A percentile compares a stretch with the other conserved stretches of the same genome.
These are phyloP conservation scores for Drosophila persimilis DNA, from an alignment of 1,140 invertebrate species.

Conservation along the genomic window DNA sequence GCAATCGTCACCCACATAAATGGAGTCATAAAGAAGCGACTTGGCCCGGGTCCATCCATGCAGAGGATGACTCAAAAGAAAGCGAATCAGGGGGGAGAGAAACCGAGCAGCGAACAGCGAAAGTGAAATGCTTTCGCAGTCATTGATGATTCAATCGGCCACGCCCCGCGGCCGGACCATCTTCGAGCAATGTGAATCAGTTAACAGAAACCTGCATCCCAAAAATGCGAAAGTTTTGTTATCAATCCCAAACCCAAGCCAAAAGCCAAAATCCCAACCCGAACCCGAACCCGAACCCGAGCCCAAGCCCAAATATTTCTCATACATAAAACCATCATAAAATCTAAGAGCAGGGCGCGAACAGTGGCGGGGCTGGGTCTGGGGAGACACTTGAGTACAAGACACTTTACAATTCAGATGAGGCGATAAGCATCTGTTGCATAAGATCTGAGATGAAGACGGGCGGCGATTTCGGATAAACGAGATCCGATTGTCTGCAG, in stretches of 20 bases:
- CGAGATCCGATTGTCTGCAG: conserved; percentile 13
- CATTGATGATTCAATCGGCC: conserved; percentile 57
- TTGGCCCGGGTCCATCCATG: conserved; percentile 15
- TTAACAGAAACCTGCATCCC: conserved; percentile 28
- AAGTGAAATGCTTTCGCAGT: conserved; percentile 55
- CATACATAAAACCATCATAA: conserved; percentile 51
- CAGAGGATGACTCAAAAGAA: conserved; percentile 73
- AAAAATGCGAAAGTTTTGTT: conserved; percentile 68
- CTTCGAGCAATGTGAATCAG: conserved; percentile 23
- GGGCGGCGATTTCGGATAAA: conserved; percentile 15
- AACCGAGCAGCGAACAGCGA: conserved; percentile 45
- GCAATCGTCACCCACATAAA: conserved; percentile 75
- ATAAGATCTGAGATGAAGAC: conserved; percentile 16
- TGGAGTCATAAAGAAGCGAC: conserved; percentile 35
- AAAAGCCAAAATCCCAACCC: conserved; percentile 4
- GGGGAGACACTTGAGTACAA: conserved; percentile 5
- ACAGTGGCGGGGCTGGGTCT: not conserved
- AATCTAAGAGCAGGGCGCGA: not conserved
- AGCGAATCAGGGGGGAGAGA: conserved; percentile 46
- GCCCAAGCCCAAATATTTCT: conserved; percentile 35
- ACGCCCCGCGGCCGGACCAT: conserved; percentile 25
- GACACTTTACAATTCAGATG: conserved; percentile 37
- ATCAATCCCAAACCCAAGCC: conserved; percentile 24
- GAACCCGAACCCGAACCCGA: not conserved
- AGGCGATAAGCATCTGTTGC: conserved; percentile 39